Conservation (phyloP, 2,888 invertebrate genomes). For the Philonicus albiceps region DNA sequence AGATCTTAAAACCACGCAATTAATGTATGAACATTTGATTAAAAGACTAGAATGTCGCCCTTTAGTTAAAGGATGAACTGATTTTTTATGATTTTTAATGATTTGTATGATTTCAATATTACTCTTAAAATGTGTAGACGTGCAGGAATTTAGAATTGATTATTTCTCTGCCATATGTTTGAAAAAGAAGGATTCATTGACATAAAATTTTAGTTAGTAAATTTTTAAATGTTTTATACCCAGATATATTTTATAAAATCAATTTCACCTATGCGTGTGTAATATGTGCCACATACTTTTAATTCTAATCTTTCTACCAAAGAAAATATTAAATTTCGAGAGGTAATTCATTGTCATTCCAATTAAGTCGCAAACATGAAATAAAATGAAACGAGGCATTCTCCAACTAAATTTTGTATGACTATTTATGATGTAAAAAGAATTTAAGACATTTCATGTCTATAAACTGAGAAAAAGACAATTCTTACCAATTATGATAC, state of each 20-base stretch:
- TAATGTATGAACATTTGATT: too few species aligned
- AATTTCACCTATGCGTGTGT: background rate
- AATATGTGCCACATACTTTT: background rate
- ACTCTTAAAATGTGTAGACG: background rate
- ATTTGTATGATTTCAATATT: background rate
- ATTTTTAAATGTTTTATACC: background rate
- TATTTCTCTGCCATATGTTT: background rate
- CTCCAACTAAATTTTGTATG: background rate
- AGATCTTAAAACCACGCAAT: too few species aligned
- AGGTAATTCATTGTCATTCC: slow-evolving; percentile 2
- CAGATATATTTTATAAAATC: background rate
- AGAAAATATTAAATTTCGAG: background rate
- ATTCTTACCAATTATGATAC: slow-evolving; percentile 72
- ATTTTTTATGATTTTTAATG: too few species aligned
- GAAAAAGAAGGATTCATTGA: background rate
- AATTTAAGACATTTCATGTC: background rate
- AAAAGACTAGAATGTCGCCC: too few species aligned
- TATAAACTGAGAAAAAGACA: background rate
- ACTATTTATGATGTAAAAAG: background rate
- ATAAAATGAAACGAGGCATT: background rate
- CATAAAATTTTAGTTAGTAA: background rate
- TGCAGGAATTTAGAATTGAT: background rate
- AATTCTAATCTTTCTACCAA: background rate
- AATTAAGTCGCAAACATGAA: background rate
- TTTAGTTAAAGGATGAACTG: too few species aligned